phyloP scores from a whole-genome alignment of 2,888 invertebrate species.

The Drosophila demipolita region DNA sequence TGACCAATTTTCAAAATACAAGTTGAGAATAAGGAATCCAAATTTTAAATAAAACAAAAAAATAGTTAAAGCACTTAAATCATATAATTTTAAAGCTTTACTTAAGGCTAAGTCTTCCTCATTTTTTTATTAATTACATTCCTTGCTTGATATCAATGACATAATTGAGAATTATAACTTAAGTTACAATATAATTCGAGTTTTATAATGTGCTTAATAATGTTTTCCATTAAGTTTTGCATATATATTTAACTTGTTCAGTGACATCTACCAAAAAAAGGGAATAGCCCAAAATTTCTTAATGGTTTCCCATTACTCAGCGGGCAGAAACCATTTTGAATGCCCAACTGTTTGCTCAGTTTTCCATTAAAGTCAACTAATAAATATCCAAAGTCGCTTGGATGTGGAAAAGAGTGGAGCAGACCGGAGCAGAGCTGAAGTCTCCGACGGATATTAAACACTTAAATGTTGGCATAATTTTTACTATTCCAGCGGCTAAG shows the following conservation, averaged over 20 bases:
- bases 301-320: constrained; percentile 33
- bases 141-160: background rate
- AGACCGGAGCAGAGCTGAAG: constrained; percentile 18
- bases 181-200: background rate
- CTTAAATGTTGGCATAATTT: constrained; percentile 78
- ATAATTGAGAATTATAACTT: background rate
- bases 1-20: background rate
- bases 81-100: background rate
- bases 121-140: background rate
- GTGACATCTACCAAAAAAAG: constrained; percentile 37
- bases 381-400: constrained; percentile 54
- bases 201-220: constrained; percentile 8
- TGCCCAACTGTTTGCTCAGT: constrained; percentile 37
- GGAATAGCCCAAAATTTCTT: constrained; percentile 45
- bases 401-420: constrained; percentile 10
- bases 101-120: background rate
- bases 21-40: background rate
- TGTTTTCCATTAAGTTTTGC: constrained; percentile 4
- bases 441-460: constrained; percentile 76
- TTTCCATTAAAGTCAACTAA: constrained; percentile 73
- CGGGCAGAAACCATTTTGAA: constrained; percentile 47
- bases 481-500: constrained; percentile 68
- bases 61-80: background rate
- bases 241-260: constrained; percentile 4
- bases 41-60: background rate